phyloP scores from a whole-genome alignment of 1,140 invertebrate species.

The Heliothis virescens region DNA sequence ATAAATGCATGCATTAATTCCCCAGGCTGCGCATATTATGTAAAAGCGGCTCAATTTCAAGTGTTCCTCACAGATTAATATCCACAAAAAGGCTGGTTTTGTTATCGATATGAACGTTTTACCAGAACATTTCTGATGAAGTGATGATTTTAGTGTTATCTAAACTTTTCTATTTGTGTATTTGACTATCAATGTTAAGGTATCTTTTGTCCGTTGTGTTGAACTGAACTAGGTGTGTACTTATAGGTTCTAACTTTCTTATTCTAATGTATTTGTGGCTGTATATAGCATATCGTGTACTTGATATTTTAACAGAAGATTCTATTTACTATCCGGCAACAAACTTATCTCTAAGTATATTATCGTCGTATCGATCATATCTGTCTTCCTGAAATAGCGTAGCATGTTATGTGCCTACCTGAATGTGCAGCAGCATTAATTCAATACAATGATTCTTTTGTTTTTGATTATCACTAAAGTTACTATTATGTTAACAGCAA shows the following conservation, averaged over 20 bases:
- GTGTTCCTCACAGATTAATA: no score
- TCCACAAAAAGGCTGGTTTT: no score
- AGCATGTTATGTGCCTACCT: conserved; percentile 3
- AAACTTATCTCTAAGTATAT: conserved; percentile 12
- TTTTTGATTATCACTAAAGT: not conserved
- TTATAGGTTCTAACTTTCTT: not conserved
- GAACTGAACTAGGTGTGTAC: not conserved
- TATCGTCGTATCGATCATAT: conserved; percentile 2
- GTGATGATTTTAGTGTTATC: not conserved
- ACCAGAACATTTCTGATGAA: not conserved
- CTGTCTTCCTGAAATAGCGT: conserved; percentile 7
- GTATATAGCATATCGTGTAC: conserved; percentile 3
- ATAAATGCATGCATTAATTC: no score
- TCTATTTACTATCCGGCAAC: not conserved
- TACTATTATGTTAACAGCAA: conserved; percentile 68
- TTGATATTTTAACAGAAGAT: conserved; percentile 10
- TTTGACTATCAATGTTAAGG: not conserved
- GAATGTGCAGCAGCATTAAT: not conserved
- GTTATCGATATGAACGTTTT: not conserved
- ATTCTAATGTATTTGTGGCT: conserved; percentile 11
- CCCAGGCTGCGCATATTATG: no score
- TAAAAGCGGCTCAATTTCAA: no score
- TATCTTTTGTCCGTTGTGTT: conserved; percentile 8
- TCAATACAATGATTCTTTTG: not conserved
- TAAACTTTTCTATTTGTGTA: conserved; percentile 2